Base-by-base conservation (phyloP, 1,140 invertebrate genomes). In the Physella acuta region DNA sequence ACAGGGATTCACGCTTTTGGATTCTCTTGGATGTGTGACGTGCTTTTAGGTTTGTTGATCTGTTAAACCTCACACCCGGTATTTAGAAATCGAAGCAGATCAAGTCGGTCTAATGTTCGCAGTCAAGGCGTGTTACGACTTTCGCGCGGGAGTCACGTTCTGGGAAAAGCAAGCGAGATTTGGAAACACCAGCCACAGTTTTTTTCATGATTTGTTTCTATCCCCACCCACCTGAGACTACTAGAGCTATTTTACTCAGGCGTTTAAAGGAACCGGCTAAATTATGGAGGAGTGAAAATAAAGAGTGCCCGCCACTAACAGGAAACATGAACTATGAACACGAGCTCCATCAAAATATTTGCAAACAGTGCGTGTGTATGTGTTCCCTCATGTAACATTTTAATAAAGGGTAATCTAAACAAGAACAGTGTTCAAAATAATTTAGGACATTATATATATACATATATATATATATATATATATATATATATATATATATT, bases 71-170 rank as follows among this genome's bases (percentile, higher is more conserved):
- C 89, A 89, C 75, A 88, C 84, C 59, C 83, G 90, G 75, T 77
- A 81, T 34, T 70, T 89, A 60, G 90, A 91, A 82, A 84, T 61
- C 26, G 90, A 91, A 83, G 90, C 90, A 62, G 90, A 91, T 81
- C 79, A 86, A 72, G 84, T 91, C 30, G 90, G 90, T 33, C 70
- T 91, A 5, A 75, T 82, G 62, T 75, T 91, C 44, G 86, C 88
- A 61, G 88, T 90, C 17, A 90, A 88, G 84, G 88, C 89, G 33
- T 91, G 90, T 74, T 89, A 88, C 79, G 90, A 91, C 82, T 85
- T 90, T 0, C 76, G 90, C 68, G 87, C 89, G 76, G 87, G 87
- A 39, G 86, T 85, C 71, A 85, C 87, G 1, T 88, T 91, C 70
- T 91, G 90, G 90, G 78, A 74, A 49, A 86, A 86, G 71, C 89